Percentiles rank a stretch among this genome's conserved stretches.
Conservation (phyloP, 2,797 vertebrate species). For the Sternarchorhynchus goeldii region DNA sequence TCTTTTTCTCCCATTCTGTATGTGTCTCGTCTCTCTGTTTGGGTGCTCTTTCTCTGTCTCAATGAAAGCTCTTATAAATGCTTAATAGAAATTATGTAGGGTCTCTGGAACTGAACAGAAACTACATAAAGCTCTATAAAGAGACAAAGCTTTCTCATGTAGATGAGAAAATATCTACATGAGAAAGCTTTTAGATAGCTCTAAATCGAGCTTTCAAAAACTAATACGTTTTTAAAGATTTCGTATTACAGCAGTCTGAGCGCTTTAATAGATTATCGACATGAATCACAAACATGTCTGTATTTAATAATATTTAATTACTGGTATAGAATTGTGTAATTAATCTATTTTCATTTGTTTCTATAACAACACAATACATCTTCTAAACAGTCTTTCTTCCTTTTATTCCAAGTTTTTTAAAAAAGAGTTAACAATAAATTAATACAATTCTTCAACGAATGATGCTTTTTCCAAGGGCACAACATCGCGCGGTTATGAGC, state of each 20-base stretch:
- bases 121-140: neutral
- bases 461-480: neutral
- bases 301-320: too few relatives aligned
- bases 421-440: neutral
- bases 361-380: neutral
- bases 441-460: neutral
- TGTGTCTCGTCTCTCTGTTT: too few relatives aligned
- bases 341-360: too few relatives aligned
- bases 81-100: constrained; percentile 21
- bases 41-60: neutral
- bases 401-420: neutral
- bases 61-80: constrained; percentile 1
- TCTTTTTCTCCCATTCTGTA: neutral
- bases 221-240: neutral
- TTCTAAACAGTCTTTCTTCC: too few relatives aligned
- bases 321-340: too few relatives aligned
- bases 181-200: too few relatives aligned
- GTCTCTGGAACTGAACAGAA: neutral
- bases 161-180: too few relatives aligned
- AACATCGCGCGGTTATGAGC: too few relatives aligned
- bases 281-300: neutral
- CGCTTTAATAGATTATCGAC: neutral
- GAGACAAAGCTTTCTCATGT: neutral
- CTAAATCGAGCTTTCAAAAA: neutral
- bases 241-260: neutral